Base-by-base conservation (phyloP, 2,797 vertebrate genomes). In the Chelon auratus region DNA sequence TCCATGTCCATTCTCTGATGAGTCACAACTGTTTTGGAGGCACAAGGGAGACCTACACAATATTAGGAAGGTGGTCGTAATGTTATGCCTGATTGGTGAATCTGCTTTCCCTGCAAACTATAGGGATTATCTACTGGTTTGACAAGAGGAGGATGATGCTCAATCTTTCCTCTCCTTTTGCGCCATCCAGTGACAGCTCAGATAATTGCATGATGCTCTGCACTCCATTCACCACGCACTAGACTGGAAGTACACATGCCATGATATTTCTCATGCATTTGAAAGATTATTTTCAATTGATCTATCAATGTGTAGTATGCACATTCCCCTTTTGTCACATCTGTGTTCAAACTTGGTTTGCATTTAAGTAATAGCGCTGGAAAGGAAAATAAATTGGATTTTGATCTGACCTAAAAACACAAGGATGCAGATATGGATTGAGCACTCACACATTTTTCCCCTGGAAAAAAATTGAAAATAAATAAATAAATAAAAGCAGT, bases 341-440 rank as follows among this genome's bases (percentile, higher is more conserved):
- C 8, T 18, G 43, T 17, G 4, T 9, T 47, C 15, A 47, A 26
- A 26, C 24, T 26, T 26, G 3, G 3, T 26, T 26, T 26, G 24
- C 24, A 26, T 85, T 90, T 78, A 88, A 89, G 82, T 89, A 74
- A 89, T 89, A 91, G 74, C 59, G 67, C 30, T 63, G 18, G 67
- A 67, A 63, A 77, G 80, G 70, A 24, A 85, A 78, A 84, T 80
- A 84, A 88, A 87, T 80, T 72, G 76, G 69, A 62, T 75, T 78
- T 47, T 71, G 78, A 84, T 54, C 68, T 59, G 70, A 78, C 77
- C 86, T 89, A 88, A 87, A 85, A 68, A 48, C 68, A 51, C 42
- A 57, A 51, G 64, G 62, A 76, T 81, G 67, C 57, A 56, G 75
- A 81, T 83, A 43, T 62, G 57, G 47, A 81, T 68, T 72, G 65